phyloP scores from a whole-genome alignment of 2,888 invertebrate genomes.

The Sceliomorpha sp. region DNA sequence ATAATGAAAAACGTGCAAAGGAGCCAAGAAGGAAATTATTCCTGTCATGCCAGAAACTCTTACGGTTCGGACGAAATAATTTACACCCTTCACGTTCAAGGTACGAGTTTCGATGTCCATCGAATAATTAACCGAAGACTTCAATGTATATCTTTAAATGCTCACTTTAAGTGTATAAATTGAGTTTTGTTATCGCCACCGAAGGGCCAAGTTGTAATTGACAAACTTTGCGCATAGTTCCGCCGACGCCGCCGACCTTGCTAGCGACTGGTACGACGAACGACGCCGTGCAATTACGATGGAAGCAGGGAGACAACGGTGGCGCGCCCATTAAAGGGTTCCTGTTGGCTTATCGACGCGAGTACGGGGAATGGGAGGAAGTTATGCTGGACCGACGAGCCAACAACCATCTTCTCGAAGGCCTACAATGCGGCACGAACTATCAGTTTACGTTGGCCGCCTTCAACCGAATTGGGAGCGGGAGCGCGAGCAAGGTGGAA shows the following conservation, averaged over 20 bases:
- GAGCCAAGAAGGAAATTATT: conserved; percentile 82
- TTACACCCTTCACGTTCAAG: conserved; percentile 82
- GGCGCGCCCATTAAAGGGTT: conserved; percentile 82
- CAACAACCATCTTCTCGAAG: conserved; percentile 75
- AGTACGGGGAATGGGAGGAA: conserved; percentile 83
- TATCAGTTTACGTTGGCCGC: conserved; percentile 79
- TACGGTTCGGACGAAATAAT: conserved; percentile 82
- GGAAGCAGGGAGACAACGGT: conserved; percentile 82
- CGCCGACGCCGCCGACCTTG: conserved; percentile 83
- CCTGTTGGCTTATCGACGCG: conserved; percentile 81
- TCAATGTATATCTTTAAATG: no score
- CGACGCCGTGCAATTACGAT: conserved; percentile 82
- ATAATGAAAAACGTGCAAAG: conserved; percentile 81
- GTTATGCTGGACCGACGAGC: conserved; percentile 81
- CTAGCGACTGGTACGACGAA: conserved; percentile 81
- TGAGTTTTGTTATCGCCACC: no score
- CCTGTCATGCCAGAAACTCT: conserved; percentile 82
- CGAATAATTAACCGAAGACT: no score
- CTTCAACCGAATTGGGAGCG: conserved; percentile 79
- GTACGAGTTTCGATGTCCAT: conserved; percentile 65
- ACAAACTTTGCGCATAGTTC: conserved; percentile 80
- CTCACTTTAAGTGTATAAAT: no score
- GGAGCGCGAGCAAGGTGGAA: conserved; percentile 77
- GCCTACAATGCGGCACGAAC: conserved; percentile 77
- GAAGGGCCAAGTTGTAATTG: conserved; percentile 71